Evolutionary conservation across 2,888 invertebrate genomes (phyloP).

Genomic region (Drosophila hawaiiensis): DNA sequence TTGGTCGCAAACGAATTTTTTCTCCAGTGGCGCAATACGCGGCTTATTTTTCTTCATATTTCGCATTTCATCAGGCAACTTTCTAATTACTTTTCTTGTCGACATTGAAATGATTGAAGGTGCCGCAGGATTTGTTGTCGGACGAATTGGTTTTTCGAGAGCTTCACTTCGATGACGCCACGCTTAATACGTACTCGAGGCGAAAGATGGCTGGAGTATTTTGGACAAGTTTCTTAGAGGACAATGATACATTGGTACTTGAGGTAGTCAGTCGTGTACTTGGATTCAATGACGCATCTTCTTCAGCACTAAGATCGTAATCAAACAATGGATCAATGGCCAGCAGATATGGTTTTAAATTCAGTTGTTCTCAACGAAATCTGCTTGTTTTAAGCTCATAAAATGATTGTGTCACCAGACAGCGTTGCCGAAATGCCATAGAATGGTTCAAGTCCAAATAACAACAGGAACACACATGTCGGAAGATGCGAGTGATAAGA

Average conservation of each 20-base stretch:
- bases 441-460: slow-evolving; percentile 60
- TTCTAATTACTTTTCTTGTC: neutral
- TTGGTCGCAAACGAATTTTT: slow-evolving; percentile 59
- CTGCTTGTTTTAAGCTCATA: neutral
- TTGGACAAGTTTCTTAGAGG: neutral
- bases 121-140: neutral
- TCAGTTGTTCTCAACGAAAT: neutral
- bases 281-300: neutral
- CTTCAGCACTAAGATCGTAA: neutral
- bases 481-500: slow-evolving; percentile 37
- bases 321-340: slow-evolving; percentile 33
- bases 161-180: slow-evolving; percentile 8
- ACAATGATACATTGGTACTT: neutral
- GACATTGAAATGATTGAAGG: neutral
- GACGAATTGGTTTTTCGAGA: neutral
- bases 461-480: slow-evolving; percentile 62
- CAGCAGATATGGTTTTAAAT: neutral
- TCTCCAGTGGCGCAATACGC: slow-evolving; percentile 29
- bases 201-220: neutral
- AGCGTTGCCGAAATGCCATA: slow-evolving; percentile 56
- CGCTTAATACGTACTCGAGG: slow-evolving; percentile 30
- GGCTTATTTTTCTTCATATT: neutral
- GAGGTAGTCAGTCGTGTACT: neutral
- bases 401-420: slow-evolving; percentile 43
- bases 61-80: no score